Conservation (phyloP, 2,113 vertebrate species). For the Crotalus viridis region DNA sequence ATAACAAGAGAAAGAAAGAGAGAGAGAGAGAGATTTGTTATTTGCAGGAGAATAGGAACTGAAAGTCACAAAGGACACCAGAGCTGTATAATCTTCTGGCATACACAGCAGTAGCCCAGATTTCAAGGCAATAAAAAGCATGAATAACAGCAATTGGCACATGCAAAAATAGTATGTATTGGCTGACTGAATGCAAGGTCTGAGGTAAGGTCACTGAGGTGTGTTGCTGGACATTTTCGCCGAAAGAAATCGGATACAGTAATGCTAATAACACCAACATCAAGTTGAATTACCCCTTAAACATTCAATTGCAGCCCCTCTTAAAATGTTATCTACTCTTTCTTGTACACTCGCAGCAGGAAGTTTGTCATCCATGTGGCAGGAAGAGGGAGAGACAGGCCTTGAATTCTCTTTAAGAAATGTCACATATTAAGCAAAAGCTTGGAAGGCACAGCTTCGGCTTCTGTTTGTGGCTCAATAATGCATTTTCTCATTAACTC, state of each 20-base stretch:
- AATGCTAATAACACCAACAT: neutral
- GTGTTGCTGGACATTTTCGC: neutral
- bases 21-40: no score
- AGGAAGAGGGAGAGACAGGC: neutral
- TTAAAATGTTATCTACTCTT: conserved; percentile 8
- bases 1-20: no score
- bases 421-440: neutral
- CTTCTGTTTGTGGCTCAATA: neutral
- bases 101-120: neutral
- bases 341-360: neutral
- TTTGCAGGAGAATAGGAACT: neutral
- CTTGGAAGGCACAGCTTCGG: neutral
- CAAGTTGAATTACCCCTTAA: neutral
- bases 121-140: neutral
- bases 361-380: neutral
- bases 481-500: neutral
- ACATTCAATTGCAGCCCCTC: neutral
- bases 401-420: neutral
- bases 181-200: neutral
- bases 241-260: neutral
- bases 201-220: neutral
- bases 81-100: neutral
- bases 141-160: neutral
- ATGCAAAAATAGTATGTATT: neutral
- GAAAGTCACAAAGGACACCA: conserved; percentile 8